Conservation (phyloP, 2,113 vertebrate genomes). For the Platanista minor region DNA sequence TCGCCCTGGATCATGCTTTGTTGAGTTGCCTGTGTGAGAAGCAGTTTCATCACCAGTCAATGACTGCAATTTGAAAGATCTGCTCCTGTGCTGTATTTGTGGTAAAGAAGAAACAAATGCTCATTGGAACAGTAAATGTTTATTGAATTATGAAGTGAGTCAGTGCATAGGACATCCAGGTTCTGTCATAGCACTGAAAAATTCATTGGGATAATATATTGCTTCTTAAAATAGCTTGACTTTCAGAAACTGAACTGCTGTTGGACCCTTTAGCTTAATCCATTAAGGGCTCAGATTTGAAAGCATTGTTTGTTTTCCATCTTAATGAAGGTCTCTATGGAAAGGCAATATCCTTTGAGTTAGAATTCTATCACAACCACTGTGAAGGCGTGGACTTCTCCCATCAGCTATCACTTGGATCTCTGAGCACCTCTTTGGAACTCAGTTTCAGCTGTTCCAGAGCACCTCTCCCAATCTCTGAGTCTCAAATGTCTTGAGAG, state of each 20-base stretch:
- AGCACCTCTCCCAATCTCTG: not conserved
- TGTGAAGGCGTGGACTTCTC: not conserved
- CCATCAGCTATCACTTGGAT: not conserved
- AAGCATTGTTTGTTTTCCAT: not conserved
- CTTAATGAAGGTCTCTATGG: not conserved
- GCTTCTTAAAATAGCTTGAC: not conserved
- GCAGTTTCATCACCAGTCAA: not conserved
- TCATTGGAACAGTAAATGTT: not conserved
- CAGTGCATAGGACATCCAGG: not conserved
- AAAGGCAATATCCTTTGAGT: not conserved
- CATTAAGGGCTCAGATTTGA: not conserved
- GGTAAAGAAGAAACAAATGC: not conserved
- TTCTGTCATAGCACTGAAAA: not conserved
- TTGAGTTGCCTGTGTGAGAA: not conserved
- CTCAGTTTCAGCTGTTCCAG: not conserved
- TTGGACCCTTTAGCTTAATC: not conserved
- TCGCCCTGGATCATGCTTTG: not conserved
- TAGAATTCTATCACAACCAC: not conserved
- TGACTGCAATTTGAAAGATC: not conserved
- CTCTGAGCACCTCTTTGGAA: not conserved
- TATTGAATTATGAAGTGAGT: slow-evolving; percentile 1
- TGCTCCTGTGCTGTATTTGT: not conserved
- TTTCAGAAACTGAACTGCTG: slow-evolving; percentile 4
- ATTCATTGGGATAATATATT: not conserved
- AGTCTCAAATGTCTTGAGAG: not conserved